These are phyloP conservation scores for Pseudanteris insignis DNA, from an alignment of 2,888 invertebrate species.

Conservation along the genomic window DNA sequence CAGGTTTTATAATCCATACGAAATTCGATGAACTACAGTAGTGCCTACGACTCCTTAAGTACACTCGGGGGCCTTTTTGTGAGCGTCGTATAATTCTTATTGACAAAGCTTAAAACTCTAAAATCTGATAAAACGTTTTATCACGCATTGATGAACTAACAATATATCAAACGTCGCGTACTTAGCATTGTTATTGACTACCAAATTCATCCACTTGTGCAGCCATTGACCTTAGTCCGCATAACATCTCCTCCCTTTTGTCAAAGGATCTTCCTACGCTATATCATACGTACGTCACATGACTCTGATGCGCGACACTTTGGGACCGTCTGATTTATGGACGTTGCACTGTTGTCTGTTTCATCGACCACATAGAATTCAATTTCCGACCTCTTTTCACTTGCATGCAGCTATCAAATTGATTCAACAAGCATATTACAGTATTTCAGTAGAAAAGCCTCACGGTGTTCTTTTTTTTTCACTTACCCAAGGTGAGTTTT, in stretches of 20 bases:
- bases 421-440: too few relatives aligned
- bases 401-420: conserved; percentile 31
- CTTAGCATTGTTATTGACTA: conserved; percentile 22
- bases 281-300: conserved; percentile 53
- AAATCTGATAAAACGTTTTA: conserved; percentile 26
- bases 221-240: conserved; percentile 22
- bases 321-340: conserved; percentile 57
- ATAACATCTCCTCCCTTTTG: conserved; percentile 34
- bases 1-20: neutral
- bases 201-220: conserved; percentile 26
- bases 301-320: conserved; percentile 49
- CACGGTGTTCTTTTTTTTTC: too few relatives aligned
- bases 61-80: neutral
- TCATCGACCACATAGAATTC: conserved; percentile 54
- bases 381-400: conserved; percentile 39
- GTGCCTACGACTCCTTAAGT: neutral
- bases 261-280: conserved; percentile 49
- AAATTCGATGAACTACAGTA: neutral
- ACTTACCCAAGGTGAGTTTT: too few relatives aligned
- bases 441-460: too few relatives aligned
- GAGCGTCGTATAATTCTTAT: neutral
- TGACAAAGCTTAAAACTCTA: conserved; percentile 2
- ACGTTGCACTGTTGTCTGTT: conserved; percentile 46
- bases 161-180: conserved; percentile 18
- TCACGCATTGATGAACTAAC: conserved; percentile 19